Evolutionary conservation across 2,113 vertebrate genomes (phyloP).

Genomic region (Zosterops lateralis): DNA sequence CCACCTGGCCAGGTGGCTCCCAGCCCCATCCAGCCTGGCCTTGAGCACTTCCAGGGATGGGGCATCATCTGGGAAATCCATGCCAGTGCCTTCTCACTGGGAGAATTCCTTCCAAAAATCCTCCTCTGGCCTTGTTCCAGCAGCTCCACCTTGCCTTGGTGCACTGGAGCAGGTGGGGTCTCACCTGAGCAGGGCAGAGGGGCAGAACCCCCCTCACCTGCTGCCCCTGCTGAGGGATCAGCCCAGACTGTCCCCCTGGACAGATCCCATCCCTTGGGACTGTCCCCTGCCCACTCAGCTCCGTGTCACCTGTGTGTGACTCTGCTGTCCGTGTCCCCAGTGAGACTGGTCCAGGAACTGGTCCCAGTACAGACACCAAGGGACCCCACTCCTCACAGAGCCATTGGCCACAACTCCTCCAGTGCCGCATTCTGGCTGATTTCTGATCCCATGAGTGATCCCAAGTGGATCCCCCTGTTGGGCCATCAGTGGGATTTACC

Average conservation of each 20-base stretch:
- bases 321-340: background rate
- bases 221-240: background rate
- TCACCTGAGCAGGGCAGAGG: background rate
- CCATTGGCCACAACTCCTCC: fast-evolving
- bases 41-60: background rate
- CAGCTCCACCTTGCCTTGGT: background rate
- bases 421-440: fast-evolving
- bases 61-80: background rate
- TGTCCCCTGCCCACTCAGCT: background rate
- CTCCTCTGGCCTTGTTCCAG: background rate
- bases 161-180: background rate
- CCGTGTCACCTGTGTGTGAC: fast-evolving
- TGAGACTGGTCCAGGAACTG: background rate
- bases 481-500: background rate
- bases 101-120: background rate
- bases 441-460: background rate
- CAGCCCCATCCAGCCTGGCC: background rate
- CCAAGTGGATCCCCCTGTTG: background rate
- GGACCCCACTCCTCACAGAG: background rate
- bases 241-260: background rate
- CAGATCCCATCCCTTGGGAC: fast-evolving
- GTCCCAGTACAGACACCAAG: background rate
- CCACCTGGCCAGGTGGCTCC: background rate
- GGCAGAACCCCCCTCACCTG: background rate
- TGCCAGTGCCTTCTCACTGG: background rate